Evolutionary conservation across 2,797 vertebrate species (phyloP).

Genomic region (Halcyon chelicuti): DNA sequence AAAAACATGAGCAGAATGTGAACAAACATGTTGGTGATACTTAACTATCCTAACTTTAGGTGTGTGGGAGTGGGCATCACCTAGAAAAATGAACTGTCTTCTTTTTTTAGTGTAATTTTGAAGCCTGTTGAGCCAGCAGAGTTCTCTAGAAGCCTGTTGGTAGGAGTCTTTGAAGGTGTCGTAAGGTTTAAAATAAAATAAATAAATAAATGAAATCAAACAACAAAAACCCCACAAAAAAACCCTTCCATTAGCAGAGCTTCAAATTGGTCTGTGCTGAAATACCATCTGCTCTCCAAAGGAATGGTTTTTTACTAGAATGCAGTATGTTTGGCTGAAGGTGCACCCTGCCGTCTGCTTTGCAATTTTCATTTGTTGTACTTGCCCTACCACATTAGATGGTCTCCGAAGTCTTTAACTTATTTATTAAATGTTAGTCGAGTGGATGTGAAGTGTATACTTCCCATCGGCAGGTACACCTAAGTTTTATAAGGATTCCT

Average conservation of each 20-base stretch:
- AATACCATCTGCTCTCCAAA: slow-evolving; percentile 25
- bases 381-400: not conserved
- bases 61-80: not conserved
- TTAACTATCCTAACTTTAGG: not conserved
- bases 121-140: not conserved
- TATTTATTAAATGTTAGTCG: not conserved
- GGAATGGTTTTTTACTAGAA: slow-evolving; percentile 31
- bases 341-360: not conserved
- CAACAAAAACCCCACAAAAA: not conserved
- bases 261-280: slow-evolving; percentile 11
- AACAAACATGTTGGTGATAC: not conserved
- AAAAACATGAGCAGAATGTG: not conserved
- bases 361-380: not conserved
- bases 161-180: slow-evolving; percentile 6
- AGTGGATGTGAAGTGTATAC: not conserved
- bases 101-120: not conserved
- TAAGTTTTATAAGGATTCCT: not conserved
- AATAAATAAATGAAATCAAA: too few relatives aligned
- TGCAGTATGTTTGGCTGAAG: not conserved
- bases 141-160: not conserved
- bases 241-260: not conserved
- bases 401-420: not conserved
- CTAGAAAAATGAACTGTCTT: slow-evolving; percentile 8
- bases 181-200: not conserved
- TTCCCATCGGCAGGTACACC: not conserved